Evolutionary conservation across 2,888 invertebrate genomes (phyloP).

Genomic region (Microctonus hyperodae): DNA sequence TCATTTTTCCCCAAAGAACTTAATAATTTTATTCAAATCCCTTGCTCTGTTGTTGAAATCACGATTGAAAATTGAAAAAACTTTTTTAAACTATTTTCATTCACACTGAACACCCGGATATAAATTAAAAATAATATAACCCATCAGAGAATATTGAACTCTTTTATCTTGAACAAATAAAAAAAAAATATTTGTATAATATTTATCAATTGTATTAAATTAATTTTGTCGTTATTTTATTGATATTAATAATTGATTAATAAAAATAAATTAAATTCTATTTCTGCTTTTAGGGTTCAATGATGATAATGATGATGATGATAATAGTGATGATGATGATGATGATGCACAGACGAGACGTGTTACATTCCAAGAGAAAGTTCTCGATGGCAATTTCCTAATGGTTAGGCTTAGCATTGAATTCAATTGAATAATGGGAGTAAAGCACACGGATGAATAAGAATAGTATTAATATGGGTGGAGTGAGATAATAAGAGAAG

Average conservation of each 20-base stretch:
- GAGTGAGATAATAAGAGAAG: constrained; percentile 24
- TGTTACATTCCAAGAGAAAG: constrained; percentile 59
- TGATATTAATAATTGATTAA: not conserved
- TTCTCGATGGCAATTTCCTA: constrained; percentile 63
- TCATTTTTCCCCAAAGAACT: not conserved
- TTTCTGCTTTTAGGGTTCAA: not conserved
- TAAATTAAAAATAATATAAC: no score
- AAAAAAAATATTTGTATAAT: no score
- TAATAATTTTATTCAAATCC: not conserved
- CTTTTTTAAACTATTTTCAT: not conserved
- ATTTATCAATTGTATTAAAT: no score
- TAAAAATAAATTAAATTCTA: constrained; percentile 2
- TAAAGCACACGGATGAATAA: not conserved
- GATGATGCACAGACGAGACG: constrained; percentile 48
- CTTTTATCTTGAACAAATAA: no score
- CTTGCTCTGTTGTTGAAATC: not conserved
- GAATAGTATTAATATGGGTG: not conserved
- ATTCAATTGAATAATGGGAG: constrained; percentile 63
- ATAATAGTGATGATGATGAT: no score
- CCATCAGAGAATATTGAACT: no score
- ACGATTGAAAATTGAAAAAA: no score
- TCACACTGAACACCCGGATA: not conserved
- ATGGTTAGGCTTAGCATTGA: constrained; percentile 61
- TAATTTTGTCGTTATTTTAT: not conserved
- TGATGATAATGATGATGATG: no score